A percentile compares a stretch with the other conserved stretches of the same genome.
Conservation (phyloP, 2,888 invertebrate species). For the Ennomos quercinarius region DNA sequence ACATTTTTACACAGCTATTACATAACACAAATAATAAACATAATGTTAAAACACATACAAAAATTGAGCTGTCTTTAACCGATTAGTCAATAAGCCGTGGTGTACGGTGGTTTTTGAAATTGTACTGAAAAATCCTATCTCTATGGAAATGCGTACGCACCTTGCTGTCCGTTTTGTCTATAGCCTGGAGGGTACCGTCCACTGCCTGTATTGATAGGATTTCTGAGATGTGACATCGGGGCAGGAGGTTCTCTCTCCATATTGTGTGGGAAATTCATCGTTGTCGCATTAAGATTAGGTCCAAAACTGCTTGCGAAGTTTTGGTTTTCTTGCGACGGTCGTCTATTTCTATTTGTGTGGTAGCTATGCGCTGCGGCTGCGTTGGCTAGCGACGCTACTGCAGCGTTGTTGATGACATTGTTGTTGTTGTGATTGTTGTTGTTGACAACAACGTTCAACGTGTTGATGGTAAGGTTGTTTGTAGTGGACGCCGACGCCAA, state of each 20-base stretch:
- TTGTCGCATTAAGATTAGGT: slow-evolving; percentile 77
- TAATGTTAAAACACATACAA: slow-evolving; percentile 51
- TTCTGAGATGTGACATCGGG: slow-evolving; percentile 80
- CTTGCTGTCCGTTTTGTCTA: slow-evolving; percentile 80
- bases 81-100: slow-evolving; percentile 79
- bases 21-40: slow-evolving; percentile 19
- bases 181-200: slow-evolving; percentile 79
- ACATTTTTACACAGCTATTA: slow-evolving; percentile 54
- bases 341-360: slow-evolving; percentile 77
- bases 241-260: slow-evolving; percentile 76
- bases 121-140: slow-evolving; percentile 41
- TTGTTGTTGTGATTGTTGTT: slow-evolving; percentile 84
- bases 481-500: slow-evolving; percentile 74
- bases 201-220: slow-evolving; percentile 75
- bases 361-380: slow-evolving; percentile 82
- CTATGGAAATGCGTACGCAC: slow-evolving; percentile 66
- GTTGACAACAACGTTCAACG: slow-evolving; percentile 80
- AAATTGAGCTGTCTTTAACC: slow-evolving; percentile 79
- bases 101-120: slow-evolving; percentile 68
- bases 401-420: slow-evolving; percentile 82
- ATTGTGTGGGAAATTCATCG: slow-evolving; percentile 72
- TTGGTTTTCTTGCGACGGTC: slow-evolving; percentile 79
- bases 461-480: slow-evolving; percentile 83
- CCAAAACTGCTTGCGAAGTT: slow-evolving; percentile 77
- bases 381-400: slow-evolving; percentile 79